A percentile compares a stretch with the other conserved stretches of the same genome.
phyloP scores from a whole-genome alignment of 2,888 invertebrate species.

The Omphaloscelis lunosa region DNA sequence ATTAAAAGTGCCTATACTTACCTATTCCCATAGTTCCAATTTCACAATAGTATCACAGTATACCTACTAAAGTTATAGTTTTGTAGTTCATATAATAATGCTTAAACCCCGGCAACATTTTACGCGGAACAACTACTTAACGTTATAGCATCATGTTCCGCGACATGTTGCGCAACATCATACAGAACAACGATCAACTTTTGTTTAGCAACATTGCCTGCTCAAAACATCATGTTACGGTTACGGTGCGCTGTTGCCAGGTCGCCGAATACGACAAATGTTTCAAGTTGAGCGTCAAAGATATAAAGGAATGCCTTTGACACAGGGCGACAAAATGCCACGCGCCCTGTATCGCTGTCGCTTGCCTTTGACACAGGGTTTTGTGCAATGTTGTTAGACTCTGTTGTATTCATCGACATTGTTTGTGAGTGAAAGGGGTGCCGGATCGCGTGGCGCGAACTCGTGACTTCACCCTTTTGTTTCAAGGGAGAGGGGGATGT shows the following conservation, averaged over 20 bases:
- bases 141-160: background rate
- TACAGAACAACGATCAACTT: background rate
- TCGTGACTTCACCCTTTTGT: background rate
- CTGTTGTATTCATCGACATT: background rate
- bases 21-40: background rate
- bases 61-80: too few relatives aligned
- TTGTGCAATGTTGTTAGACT: background rate
- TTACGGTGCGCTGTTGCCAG: background rate
- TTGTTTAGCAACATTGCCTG: background rate
- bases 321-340: background rate
- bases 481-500: background rate
- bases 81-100: too few relatives aligned
- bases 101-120: background rate
- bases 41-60: background rate
- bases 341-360: background rate
- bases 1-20: slow-evolving; percentile 1
- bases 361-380: too few relatives aligned
- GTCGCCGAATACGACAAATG: background rate
- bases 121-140: background rate
- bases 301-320: background rate
- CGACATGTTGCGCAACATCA: background rate
- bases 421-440: background rate
- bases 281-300: background rate
- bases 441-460: too few relatives aligned
- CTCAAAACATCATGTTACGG: background rate